These are phyloP conservation scores for Phocoena sinus DNA, from an alignment of 2,113 vertebrate species.

Conservation along the genomic window DNA sequence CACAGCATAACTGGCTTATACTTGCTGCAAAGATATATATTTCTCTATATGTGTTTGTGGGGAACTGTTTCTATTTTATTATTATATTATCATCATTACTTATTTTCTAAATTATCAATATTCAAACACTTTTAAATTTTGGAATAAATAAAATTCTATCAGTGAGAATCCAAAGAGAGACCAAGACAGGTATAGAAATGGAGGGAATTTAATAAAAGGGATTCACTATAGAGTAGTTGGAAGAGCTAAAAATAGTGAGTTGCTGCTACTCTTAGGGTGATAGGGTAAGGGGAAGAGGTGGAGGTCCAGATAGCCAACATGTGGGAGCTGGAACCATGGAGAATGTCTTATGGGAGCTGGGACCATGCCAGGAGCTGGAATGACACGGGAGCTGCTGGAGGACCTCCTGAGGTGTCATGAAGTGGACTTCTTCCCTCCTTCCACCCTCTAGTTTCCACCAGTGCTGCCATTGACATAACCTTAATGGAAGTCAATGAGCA, in stretches of 20 bases:
- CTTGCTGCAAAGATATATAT: not conserved
- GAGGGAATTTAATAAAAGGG: not conserved
- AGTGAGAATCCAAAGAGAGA: not conserved
- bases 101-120: not conserved
- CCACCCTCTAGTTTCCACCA: not conserved
- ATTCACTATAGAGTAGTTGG: not conserved
- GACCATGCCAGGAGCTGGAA: not conserved
- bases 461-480: not conserved
- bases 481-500: not conserved
- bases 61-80: not conserved
- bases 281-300: not conserved
- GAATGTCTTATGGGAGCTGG: not conserved
- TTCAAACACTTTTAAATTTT: not conserved
- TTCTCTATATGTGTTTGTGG: not conserved
- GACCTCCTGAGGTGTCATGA: not conserved
- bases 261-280: not conserved
- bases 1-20: not conserved
- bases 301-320: not conserved
- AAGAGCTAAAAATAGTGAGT: not conserved
- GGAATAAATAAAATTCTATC: not conserved
- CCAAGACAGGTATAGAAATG: not conserved
- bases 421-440: too few relatives aligned
- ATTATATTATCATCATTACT: not conserved
- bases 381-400: fast-evolving
- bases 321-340: not conserved